A percentile compares a stretch with the other conserved stretches of the same genome.
phyloP scores from a whole-genome alignment of 2,888 invertebrate species.

The Ennomos erosarius region DNA sequence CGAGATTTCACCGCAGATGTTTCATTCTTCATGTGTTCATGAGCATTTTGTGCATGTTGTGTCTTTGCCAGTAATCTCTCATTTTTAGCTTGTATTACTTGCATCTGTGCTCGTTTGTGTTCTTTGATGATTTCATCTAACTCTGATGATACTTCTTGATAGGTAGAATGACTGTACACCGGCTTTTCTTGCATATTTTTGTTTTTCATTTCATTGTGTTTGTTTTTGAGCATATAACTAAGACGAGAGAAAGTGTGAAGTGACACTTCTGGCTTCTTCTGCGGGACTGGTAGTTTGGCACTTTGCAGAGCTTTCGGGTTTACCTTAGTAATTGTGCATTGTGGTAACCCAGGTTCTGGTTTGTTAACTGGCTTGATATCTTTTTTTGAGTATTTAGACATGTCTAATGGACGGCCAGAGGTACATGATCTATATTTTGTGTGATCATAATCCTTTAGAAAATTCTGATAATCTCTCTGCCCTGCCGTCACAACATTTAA shows the following conservation, averaged over 20 bases:
- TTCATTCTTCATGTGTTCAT: slow-evolving; percentile 1
- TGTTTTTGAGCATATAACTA: slow-evolving; percentile 75
- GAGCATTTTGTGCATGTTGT: slow-evolving; percentile 21
- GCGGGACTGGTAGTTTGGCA: slow-evolving; percentile 60
- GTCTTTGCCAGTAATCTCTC: slow-evolving; percentile 1
- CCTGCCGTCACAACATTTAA: slow-evolving; percentile 25
- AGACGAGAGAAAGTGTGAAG: slow-evolving; percentile 75
- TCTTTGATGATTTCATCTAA: slow-evolving; percentile 37
- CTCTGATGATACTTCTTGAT: slow-evolving; percentile 32
- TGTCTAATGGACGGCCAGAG: slow-evolving; percentile 8
- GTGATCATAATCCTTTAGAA: slow-evolving; percentile 59
- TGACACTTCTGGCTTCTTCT: slow-evolving; percentile 64
- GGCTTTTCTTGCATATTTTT: slow-evolving; percentile 45
- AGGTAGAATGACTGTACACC: slow-evolving; percentile 13
- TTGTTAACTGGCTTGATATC: slow-evolving; percentile 45
- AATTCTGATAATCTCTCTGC: slow-evolving; percentile 53
- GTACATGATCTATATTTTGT: background rate
- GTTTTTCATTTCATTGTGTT: slow-evolving; percentile 59
- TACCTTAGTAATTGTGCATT: slow-evolving; percentile 35
- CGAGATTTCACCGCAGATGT: background rate
- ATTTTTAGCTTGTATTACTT: slow-evolving; percentile 18
- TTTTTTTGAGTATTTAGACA: slow-evolving; percentile 37
- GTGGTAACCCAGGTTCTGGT: slow-evolving; percentile 44
- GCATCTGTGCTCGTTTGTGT: slow-evolving; percentile 22
- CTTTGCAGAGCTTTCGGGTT: slow-evolving; percentile 50